Evolutionary conservation across 2,113 vertebrate genomes (phyloP), one percentile per base, ranked within the genome.

Genomic region (Orthonyx spaldingii): DNA sequence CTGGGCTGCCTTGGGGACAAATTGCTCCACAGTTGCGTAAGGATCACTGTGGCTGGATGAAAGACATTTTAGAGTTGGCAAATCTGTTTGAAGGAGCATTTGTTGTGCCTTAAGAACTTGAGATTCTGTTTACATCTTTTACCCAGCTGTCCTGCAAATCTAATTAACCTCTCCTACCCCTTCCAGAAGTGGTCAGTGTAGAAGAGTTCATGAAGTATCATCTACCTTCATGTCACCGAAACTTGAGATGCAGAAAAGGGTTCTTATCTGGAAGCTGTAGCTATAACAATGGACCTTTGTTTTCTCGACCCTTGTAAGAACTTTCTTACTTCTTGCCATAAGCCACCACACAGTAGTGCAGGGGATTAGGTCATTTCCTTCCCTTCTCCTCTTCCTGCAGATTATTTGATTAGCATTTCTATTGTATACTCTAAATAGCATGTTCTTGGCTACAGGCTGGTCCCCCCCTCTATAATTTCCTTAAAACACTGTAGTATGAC

Each of bases 321-420:
- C 93, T 92, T 93, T 93, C 56, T 93, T 91, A 56, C 55, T 94
- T 66, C 80, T 97, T 90, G 84, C 89, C 44, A 91, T 57, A 87
- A 89, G 28, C 93, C 68, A 71, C 35, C 52, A 52, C 64, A 84
- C 64, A 92, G 94, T 92, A 90, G 86, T 46, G 86, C 56, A 64
- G 49, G 28, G 91, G 77, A 95, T 97, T 96, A 97, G 84, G 72
- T 97, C 42, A 97, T 94, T 96, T 97, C 96, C 96, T 96, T 97
- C 96, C 95, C 56, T n/a, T 92, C 90, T 90, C 82, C 79, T 92
- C 86, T 96, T 97, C 96, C 95, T 93, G 94, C 64, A 87, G 95
- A 95, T 97, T 94, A 94, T 95, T 97, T 93, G 95, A 96, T 97
- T 96, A 97, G 76, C 93, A 74, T 96, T 96, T 94, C 95, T 92